Base-by-base conservation (phyloP, 2,888 invertebrate genomes). In the Microctonus brassicae region DNA sequence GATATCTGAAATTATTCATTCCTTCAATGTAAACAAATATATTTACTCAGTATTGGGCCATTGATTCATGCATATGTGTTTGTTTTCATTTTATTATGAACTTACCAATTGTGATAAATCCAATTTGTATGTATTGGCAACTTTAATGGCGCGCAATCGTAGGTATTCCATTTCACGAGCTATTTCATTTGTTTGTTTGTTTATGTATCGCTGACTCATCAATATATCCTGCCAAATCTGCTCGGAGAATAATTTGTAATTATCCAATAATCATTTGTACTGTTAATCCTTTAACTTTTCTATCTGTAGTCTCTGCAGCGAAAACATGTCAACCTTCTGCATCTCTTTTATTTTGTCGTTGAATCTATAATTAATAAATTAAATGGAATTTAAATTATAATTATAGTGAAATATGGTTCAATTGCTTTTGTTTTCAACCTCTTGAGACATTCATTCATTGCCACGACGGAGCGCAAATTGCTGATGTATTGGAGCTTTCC, bases 131-230 rank as follows among this genome's bases (percentile, higher is more conserved):
- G 95, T 90, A 72, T 93, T 94, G 57, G 91, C 84, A n/a, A n/a
- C n/a, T n/a, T n/a, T n/a, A n/a, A n/a, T n/a, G n/a, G n/a, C n/a
- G n/a, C n/a, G n/a, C n/a, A 97, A 96, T 33, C 91, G 90, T 57
- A 92, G 90, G 83, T 97, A 96, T 86, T 98, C 97, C 79, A 95
- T 85, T 57, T 94, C 92, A 26, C 91, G 88, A 0, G 94, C 94
- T 80, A 94, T 92, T 72, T 92, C 90, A n/a, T n/a, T n/a, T n/a
- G n/a, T n/a, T n/a, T n/a, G n/a, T n/a, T n/a, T n/a, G n/a, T n/a
- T n/a, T n/a, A 81, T 93, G 92, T 33, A 94, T 89, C 80, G 94
- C 93, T 36, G 89, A 86, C 65, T 89, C 89, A 64, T 64, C 64
- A 58, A 75, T 76, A 26, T 69, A 57, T 20, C 71, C 66, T 1